These are phyloP conservation scores for Arnoldichthys spilopterus DNA, from an alignment of 2,797 vertebrate species.

Conservation along the genomic window DNA sequence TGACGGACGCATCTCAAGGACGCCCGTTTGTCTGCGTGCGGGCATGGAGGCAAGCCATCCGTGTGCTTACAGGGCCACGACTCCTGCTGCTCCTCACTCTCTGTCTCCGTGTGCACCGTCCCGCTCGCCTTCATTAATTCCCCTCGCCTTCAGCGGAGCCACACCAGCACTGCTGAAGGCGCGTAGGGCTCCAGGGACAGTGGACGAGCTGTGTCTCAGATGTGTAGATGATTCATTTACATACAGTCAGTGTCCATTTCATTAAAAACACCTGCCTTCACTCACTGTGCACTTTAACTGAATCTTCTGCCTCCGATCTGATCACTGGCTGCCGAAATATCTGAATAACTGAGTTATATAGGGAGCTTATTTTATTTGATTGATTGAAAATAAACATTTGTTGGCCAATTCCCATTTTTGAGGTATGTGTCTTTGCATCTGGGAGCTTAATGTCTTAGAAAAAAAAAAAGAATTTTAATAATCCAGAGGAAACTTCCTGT, in stretches of 20 bases:
- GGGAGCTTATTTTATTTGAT: no score
- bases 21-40: slow-evolving; percentile 19
- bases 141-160: slow-evolving; percentile 3
- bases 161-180: slow-evolving; percentile 24
- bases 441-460: no score
- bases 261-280: background rate
- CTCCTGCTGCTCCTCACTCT: background rate
- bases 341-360: no score
- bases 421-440: no score
- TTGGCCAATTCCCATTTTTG: no score
- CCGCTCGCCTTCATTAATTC: slow-evolving; percentile 40
- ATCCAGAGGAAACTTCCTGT: no score
- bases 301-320: no score
- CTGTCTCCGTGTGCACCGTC: slow-evolving; percentile 22
- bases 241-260: background rate
- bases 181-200: slow-evolving; percentile 5
- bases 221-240: slow-evolving; percentile 32
- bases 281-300: background rate
- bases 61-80: slow-evolving; percentile 11
- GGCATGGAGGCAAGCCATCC: slow-evolving; percentile 1
- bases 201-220: slow-evolving; percentile 32
- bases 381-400: no score
- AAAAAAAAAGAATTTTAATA: no score
- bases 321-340: no score
- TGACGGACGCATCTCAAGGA: slow-evolving; percentile 49